phyloP scores from a whole-genome alignment of 2,888 invertebrate species.

The Fragum fragum region DNA sequence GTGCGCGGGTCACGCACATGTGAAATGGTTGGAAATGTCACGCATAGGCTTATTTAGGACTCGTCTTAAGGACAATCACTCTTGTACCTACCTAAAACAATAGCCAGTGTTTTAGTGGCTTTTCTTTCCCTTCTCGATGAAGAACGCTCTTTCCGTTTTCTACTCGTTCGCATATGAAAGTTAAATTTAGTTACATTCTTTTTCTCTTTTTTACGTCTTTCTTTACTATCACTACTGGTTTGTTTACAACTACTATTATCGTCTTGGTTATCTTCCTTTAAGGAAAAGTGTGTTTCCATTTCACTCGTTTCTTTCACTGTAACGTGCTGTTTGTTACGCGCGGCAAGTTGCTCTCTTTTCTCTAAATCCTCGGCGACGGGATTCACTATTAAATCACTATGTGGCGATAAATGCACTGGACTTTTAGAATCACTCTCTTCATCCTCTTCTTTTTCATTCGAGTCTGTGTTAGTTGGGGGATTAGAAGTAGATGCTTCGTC shows the following conservation, averaged over 20 bases:
- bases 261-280: constrained; percentile 45
- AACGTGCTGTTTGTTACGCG: constrained; percentile 23
- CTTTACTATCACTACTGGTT: constrained; percentile 58
- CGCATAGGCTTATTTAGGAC: too few species aligned
- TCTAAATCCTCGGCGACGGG: constrained; percentile 90
- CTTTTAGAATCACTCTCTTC: constrained; percentile 73
- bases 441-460: constrained; percentile 81
- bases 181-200: constrained; percentile 85
- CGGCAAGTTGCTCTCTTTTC: constrained; percentile 49
- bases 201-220: constrained; percentile 73
- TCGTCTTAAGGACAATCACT: too few species aligned
- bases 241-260: constrained; percentile 62
- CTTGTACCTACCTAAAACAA: constrained; percentile 94
- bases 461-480: constrained; percentile 71
- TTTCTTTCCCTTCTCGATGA: constrained; percentile 92
- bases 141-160: constrained; percentile 90
- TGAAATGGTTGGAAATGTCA: too few species aligned
- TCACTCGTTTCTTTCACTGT: constrained; percentile 31
- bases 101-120: constrained; percentile 99
- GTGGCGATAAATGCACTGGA: constrained; percentile 85
- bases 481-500: constrained; percentile 74
- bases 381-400: constrained; percentile 96
- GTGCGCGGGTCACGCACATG: too few species aligned
- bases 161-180: constrained; percentile 90
- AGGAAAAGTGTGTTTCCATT: constrained; percentile 61